phyloP scores from a whole-genome alignment of 2,888 invertebrate species.

The Pheosia tremula region DNA sequence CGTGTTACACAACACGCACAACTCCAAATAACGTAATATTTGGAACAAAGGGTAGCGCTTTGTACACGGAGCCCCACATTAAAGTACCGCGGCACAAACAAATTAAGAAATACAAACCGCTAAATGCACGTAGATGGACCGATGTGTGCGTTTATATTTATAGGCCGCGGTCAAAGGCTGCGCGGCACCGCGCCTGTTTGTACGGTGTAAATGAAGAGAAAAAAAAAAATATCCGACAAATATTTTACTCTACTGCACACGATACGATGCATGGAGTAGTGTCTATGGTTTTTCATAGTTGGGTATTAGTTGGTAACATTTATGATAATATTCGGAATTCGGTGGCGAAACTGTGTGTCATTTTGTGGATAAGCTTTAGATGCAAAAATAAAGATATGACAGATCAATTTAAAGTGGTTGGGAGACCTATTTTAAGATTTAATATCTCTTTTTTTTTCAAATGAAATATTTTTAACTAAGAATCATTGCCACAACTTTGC shows the following conservation, averaged over 20 bases:
- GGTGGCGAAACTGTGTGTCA: too few relatives aligned
- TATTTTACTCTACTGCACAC: neutral
- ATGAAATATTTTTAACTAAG: too few relatives aligned
- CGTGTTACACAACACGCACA: conserved; percentile 48
- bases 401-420: too few relatives aligned
- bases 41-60: conserved; percentile 62
- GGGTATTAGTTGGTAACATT: too few relatives aligned
- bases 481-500: too few relatives aligned
- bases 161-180: conserved; percentile 32
- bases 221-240: neutral
- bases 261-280: neutral
- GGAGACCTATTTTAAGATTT: too few relatives aligned
- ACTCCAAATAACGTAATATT: conserved; percentile 55
- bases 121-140: conserved; percentile 63
- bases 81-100: conserved; percentile 71
- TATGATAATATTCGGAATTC: too few relatives aligned
- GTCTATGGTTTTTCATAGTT: neutral
- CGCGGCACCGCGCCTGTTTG: conserved; percentile 7
- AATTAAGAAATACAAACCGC: conserved; percentile 71
- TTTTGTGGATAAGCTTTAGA: too few relatives aligned
- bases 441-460: too few relatives aligned
- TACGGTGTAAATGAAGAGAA: conserved; percentile 20
- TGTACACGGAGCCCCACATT: conserved; percentile 67
- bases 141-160: conserved; percentile 66
- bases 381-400: too few relatives aligned